Percentiles rank a stretch among this genome's conserved stretches.
Evolutionary conservation across 1,140 invertebrate genomes (phyloP).

Genomic region (Saxidomus purpurata): DNA sequence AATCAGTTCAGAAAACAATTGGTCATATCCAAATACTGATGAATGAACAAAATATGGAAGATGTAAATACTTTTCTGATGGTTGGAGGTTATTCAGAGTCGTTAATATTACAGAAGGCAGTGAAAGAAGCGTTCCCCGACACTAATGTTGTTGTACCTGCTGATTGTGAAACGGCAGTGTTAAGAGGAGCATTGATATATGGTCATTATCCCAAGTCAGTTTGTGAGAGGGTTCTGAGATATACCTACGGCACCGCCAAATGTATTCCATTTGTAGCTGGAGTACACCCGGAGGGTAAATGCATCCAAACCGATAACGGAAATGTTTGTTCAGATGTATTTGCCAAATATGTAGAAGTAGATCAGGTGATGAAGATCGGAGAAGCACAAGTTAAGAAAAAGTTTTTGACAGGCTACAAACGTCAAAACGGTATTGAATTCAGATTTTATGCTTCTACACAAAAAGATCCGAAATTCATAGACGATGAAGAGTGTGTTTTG

Average conservation of each 20-base stretch:
- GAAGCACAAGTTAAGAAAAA: neutral
- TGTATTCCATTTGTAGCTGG: neutral
- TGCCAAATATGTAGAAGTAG: neutral
- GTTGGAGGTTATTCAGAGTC: conserved; percentile 8
- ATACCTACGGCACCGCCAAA: neutral
- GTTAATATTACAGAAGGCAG: neutral
- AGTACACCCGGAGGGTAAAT: neutral
- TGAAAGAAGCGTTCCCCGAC: neutral
- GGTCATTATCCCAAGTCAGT: neutral
- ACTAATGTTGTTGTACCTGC: neutral
- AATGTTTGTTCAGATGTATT: neutral
- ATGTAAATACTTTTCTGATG: neutral
- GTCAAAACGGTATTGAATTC: neutral
- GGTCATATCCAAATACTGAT: neutral
- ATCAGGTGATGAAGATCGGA: neutral
- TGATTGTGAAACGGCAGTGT: neutral
- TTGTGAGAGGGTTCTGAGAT: neutral
- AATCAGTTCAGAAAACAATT: neutral
- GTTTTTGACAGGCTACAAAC: neutral
- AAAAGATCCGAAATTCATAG: neutral
- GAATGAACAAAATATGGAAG: neutral
- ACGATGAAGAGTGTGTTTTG: neutral
- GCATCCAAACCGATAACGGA: neutral
- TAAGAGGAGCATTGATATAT: too few relatives aligned
- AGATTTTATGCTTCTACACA: neutral